phyloP scores from a whole-genome alignment of 2,888 invertebrate species.

The Volucella inflata region DNA sequence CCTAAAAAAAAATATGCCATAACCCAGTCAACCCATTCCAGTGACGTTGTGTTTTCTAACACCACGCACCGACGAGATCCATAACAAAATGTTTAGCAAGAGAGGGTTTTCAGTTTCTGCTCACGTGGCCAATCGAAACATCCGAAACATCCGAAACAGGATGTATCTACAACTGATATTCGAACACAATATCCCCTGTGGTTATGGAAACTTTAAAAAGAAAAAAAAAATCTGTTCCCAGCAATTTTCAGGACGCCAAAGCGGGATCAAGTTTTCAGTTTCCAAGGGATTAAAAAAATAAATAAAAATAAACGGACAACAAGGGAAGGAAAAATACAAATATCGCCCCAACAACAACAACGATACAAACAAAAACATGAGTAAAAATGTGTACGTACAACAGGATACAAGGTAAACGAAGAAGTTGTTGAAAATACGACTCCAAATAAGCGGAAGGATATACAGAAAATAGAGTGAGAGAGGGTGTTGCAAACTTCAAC shows the following conservation, averaged over 20 bases:
- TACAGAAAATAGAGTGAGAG: conserved; percentile 16
- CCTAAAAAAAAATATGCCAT: too few relatives aligned
- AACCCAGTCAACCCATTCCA: too few relatives aligned
- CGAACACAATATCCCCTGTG: conserved; percentile 15
- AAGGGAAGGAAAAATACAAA: not conserved
- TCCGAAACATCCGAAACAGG: too few relatives aligned
- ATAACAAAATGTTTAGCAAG: too few relatives aligned
- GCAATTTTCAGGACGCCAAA: conserved; percentile 43
- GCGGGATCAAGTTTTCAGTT: conserved; percentile 50
- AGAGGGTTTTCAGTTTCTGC: too few relatives aligned
- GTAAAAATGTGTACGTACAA: too few relatives aligned
- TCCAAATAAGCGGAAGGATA: conserved; percentile 33
- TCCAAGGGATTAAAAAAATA: conserved; percentile 1
- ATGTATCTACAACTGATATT: conserved; percentile 7
- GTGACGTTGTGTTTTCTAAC: too few relatives aligned
- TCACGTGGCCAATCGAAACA: too few relatives aligned
- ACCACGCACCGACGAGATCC: too few relatives aligned
- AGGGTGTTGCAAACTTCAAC: conserved; percentile 28
- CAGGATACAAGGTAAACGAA: not conserved
- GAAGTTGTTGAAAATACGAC: conserved; percentile 9
- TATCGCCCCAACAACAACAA: not conserved
- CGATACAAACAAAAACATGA: not conserved
- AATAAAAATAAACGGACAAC: not conserved
- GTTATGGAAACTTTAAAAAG: conserved; percentile 35
- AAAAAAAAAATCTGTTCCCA: conserved; percentile 19